A percentile compares a stretch with the other conserved stretches of the same genome.
Conservation (phyloP, 2,797 vertebrate species). For the Galaxias olidus region DNA sequence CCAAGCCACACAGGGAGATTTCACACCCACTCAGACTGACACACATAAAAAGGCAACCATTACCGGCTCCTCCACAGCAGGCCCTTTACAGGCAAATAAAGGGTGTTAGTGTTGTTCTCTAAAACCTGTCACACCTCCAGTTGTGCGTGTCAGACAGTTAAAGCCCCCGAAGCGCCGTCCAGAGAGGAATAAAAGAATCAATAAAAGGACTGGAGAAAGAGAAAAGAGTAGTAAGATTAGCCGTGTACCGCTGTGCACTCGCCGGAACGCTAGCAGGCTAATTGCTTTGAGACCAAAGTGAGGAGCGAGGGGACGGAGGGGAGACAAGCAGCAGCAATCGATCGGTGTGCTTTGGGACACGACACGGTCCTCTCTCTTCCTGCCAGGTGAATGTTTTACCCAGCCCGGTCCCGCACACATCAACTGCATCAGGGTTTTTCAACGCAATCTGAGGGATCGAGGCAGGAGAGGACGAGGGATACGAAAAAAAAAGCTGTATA, state of each 20-base stretch:
- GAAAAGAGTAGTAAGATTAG: slow-evolving; percentile 54
- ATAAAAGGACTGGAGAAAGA: slow-evolving; percentile 54
- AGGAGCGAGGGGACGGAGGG: slow-evolving; percentile 42
- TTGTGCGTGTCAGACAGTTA: slow-evolving; percentile 58
- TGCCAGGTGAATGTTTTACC: not conserved
- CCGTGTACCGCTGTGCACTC: slow-evolving; percentile 51
- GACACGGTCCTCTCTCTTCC: not conserved
- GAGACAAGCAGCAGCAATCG: slow-evolving; percentile 49
- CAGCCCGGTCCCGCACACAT: not conserved
- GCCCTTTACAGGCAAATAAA: slow-evolving; percentile 68
- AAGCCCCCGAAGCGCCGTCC: slow-evolving; percentile 38
- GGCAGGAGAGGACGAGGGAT: slow-evolving; percentile 15
- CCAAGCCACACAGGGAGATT: not conserved
- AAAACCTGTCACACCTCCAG: slow-evolving; percentile 67
- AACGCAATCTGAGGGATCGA: slow-evolving; percentile 63
- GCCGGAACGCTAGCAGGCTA: slow-evolving; percentile 64
- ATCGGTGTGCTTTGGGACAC: slow-evolving; percentile 39
- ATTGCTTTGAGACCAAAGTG: slow-evolving; percentile 69
- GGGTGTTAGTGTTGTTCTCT: slow-evolving; percentile 64
- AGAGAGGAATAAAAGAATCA: slow-evolving; percentile 54
- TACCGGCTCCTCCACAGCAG: slow-evolving; percentile 54
- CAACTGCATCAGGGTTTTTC: slow-evolving; percentile 13
- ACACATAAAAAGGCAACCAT: slow-evolving; percentile 48
- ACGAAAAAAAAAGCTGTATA: slow-evolving; percentile 12
- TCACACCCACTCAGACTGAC: not conserved